Conservation (phyloP, 2,113 vertebrate genomes). For the Ptilorrhoa leucosticta region DNA sequence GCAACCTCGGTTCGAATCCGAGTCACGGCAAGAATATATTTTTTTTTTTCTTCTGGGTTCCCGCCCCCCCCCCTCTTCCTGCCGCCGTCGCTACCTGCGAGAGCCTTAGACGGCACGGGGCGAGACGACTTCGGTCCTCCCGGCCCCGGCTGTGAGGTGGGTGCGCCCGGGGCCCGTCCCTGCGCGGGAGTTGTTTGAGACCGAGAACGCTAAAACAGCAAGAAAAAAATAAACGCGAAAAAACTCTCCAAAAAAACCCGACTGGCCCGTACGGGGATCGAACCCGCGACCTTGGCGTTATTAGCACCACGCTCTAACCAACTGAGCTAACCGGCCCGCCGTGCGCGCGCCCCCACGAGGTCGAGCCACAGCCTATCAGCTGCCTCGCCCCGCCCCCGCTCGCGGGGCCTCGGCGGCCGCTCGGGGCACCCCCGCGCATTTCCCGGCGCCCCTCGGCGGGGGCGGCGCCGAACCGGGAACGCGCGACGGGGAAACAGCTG, state of each 20-base stretch:
- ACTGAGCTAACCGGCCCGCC: constrained; percentile 28
- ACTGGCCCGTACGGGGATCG: constrained; percentile 38
- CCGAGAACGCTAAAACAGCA: fast-evolving
- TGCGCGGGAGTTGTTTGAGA: neutral
- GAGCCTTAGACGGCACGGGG: fast-evolving
- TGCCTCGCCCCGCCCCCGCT: neutral
- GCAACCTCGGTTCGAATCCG: constrained; percentile 81
- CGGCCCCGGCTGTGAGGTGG: fast-evolving
- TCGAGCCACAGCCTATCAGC: fast-evolving
- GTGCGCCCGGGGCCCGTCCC: fast-evolving
- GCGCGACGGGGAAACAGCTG: fast-evolving
- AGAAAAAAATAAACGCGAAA: fast-evolving
- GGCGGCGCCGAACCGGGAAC: fast-evolving
- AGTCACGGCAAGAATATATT: constrained; percentile 46
- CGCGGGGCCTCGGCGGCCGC: fast-evolving
- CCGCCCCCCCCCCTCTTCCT: fast-evolving
- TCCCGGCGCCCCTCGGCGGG: too few species aligned
- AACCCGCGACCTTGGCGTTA: constrained; percentile 72
- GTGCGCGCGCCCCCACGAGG: fast-evolving
- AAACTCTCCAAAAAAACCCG: too few species aligned
- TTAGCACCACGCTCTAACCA: constrained; percentile 71
- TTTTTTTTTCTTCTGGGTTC: too few species aligned
- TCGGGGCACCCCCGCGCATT: fast-evolving
- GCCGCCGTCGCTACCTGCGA: too few species aligned
- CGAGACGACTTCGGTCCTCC: fast-evolving